These are phyloP conservation scores for Hylia prasina DNA, from an alignment of 2,113 vertebrate genomes.

Conservation along the genomic window DNA sequence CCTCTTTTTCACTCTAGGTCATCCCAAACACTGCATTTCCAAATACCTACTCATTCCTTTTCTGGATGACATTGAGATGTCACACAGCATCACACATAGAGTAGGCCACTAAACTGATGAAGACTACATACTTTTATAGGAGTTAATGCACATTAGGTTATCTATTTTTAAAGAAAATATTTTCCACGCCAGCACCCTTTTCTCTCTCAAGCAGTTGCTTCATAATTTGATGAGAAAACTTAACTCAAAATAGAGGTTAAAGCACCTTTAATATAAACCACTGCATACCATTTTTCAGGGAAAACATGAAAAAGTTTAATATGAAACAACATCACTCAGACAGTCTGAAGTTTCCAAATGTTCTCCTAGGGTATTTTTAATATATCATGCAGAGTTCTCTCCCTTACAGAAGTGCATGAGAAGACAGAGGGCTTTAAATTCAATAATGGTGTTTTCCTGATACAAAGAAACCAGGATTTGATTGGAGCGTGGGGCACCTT, in stretches of 20 bases:
- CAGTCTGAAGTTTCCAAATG: background rate
- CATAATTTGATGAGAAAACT: background rate
- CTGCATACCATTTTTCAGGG: background rate
- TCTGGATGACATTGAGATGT: background rate
- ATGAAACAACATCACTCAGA: background rate
- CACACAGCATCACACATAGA: background rate
- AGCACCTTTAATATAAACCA: background rate
- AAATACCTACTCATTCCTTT: background rate
- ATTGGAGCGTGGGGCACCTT: rapidly evolving
- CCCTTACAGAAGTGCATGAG: background rate
- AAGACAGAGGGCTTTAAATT: background rate
- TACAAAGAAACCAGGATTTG: background rate
- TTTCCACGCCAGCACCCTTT: background rate
- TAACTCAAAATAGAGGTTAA: background rate
- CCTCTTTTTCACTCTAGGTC: background rate
- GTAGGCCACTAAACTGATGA: background rate
- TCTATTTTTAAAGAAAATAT: background rate
- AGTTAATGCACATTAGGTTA: background rate
- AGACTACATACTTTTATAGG: background rate
- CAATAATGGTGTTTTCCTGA: background rate
- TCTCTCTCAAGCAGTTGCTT: background rate
- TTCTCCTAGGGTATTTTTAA: background rate
- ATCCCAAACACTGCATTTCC: background rate
- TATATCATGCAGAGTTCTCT: background rate
- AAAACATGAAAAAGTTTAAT: background rate